These are phyloP conservation scores for Peromyscus maniculatus DNA, from an alignment of 2,113 vertebrate species.

Conservation along the genomic window DNA sequence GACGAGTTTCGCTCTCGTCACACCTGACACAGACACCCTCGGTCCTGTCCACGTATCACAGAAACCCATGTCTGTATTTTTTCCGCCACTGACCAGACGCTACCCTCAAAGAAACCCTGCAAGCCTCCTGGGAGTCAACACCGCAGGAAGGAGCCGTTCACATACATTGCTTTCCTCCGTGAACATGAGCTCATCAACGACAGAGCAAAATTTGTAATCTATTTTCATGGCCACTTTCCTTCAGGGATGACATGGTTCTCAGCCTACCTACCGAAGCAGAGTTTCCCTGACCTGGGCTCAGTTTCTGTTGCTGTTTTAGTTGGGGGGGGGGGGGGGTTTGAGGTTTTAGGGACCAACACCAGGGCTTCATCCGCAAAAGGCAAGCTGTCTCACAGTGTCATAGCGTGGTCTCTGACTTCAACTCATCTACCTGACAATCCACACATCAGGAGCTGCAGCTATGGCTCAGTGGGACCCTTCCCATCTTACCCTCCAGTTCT, in stretches of 20 bases:
- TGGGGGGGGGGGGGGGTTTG: neutral
- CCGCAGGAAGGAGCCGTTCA: neutral
- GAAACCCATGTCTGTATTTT: neutral
- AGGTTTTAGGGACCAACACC: neutral
- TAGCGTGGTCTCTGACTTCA: neutral
- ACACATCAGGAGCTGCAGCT: neutral
- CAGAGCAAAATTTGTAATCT: neutral
- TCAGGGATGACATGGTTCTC: neutral
- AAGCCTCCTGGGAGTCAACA: neutral
- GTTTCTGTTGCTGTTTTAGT: neutral
- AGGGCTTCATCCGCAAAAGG: neutral
- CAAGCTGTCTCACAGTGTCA: no score
- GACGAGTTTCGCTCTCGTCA: neutral
- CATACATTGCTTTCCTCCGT: neutral
- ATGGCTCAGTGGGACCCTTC: fast-evolving
- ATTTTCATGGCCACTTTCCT: neutral
- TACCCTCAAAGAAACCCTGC: neutral
- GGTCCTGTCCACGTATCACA: fast-evolving
- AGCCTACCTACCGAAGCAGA: neutral
- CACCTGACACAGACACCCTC: neutral
- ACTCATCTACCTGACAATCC: neutral
- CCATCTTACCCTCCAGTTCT: fast-evolving
- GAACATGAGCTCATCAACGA: neutral
- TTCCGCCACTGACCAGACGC: neutral
- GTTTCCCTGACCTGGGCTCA: neutral